Conservation (phyloP, 2,113 vertebrate genomes). For the Pristiophorus japonicus region DNA sequence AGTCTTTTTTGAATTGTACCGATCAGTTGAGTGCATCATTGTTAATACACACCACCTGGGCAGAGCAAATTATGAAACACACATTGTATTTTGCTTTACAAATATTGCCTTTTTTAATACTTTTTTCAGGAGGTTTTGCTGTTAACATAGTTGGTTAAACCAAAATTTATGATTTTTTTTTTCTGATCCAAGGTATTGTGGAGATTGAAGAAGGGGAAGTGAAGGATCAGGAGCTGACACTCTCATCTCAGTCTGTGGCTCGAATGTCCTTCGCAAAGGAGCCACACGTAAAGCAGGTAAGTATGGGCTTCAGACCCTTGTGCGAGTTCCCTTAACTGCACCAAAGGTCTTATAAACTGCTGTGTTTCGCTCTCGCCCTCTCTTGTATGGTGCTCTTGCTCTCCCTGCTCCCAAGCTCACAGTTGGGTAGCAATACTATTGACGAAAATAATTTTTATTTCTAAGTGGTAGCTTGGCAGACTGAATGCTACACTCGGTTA, state of each 20-base stretch:
- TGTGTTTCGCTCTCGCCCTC: not conserved
- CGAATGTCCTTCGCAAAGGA: constrained; percentile 85
- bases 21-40: not conserved
- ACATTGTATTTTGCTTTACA: not conserved
- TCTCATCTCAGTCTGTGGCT: constrained; percentile 72
- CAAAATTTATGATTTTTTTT: not conserved
- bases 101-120: not conserved
- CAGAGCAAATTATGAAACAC: not conserved
- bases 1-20: too few species aligned
- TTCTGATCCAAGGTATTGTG: constrained; percentile 71
- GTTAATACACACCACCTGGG: not conserved
- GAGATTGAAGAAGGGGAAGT: constrained; percentile 93
- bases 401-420: not conserved
- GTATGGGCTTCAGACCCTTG: constrained; percentile 31
- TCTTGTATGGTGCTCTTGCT: not conserved
- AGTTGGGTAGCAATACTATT: not conserved
- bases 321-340: not conserved
- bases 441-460: not conserved
- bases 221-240: constrained; percentile 67
- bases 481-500: not conserved
- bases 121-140: not conserved
- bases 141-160: not conserved
- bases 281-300: constrained; percentile 82
- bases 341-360: not conserved
- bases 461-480: not conserved